Conservation (phyloP, 2,113 vertebrate species). For the Variabilichromis moorii region DNA sequence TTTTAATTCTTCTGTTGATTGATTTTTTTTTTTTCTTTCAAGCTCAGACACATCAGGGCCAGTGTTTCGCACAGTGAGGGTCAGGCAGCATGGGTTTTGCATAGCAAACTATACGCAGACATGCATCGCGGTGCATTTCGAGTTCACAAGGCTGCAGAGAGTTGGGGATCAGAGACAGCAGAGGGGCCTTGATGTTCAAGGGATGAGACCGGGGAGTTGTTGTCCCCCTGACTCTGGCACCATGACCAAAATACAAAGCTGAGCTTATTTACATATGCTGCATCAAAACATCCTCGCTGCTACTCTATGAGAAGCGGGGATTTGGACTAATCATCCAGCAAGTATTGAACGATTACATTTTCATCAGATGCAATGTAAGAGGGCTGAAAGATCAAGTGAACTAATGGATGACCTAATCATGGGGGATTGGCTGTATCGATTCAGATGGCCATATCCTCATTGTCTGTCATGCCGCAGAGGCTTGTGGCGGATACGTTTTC, state of each 20-base stretch:
- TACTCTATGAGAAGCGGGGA: background rate
- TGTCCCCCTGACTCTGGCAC: background rate
- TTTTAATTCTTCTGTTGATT: constrained; percentile 5
- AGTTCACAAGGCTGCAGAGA: constrained; percentile 8
- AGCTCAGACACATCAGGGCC: background rate
- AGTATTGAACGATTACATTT: constrained; percentile 60
- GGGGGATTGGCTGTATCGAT: constrained; percentile 59
- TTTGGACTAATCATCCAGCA: constrained; percentile 42
- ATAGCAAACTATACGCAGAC: background rate
- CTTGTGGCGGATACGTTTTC: constrained; percentile 17
- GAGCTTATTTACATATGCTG: constrained; percentile 34
- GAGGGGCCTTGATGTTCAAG: constrained; percentile 53
- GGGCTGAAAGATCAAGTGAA: constrained; percentile 61
- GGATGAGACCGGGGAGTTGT: constrained; percentile 12
- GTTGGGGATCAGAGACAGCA: constrained; percentile 39
- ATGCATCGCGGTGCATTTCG: background rate
- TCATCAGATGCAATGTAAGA: constrained; percentile 46
- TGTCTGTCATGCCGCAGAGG: constrained; percentile 36
- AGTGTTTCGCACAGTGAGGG: background rate
- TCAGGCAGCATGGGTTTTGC: background rate
- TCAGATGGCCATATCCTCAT: constrained; percentile 45
- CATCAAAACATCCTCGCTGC: constrained; percentile 19
- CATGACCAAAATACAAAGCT: constrained; percentile 32
- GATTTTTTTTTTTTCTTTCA: background rate
- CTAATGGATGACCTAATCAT: constrained; percentile 67